Conservation (phyloP, 1,140 invertebrate species). For the Amyelois transitella region DNA sequence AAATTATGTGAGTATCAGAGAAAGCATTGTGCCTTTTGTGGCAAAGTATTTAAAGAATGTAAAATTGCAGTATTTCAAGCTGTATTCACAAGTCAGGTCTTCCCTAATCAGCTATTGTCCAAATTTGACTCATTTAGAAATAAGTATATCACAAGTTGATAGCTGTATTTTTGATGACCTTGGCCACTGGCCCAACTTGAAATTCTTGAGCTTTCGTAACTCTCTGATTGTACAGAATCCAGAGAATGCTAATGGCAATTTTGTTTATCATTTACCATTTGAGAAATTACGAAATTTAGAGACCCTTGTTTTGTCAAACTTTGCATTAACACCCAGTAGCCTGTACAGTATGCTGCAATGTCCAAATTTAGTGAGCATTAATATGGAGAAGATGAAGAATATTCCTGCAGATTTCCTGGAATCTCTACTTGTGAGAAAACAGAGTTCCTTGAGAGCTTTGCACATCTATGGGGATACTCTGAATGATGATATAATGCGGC, state of each 20-base stretch:
- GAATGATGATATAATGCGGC: conserved; percentile 67
- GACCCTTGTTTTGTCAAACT: conserved; percentile 68
- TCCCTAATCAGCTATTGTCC: conserved; percentile 69
- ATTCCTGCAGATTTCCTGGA: conserved; percentile 69
- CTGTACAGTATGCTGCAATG: conserved; percentile 69
- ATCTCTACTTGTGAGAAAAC: conserved; percentile 60
- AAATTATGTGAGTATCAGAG: conserved; percentile 67
- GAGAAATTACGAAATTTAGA: conserved; percentile 63
- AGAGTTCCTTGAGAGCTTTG: conserved; percentile 56
- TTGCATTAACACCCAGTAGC: conserved; percentile 65
- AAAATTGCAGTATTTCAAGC: conserved; percentile 73
- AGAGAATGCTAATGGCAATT: conserved; percentile 64
- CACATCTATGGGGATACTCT: conserved; percentile 72
- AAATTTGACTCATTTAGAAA: conserved; percentile 72
- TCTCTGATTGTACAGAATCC: conserved; percentile 65
- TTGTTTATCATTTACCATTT: conserved; percentile 70
- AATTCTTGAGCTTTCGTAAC: conserved; percentile 72
- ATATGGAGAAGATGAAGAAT: conserved; percentile 75
- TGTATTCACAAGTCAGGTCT: conserved; percentile 70
- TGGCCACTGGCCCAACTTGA: conserved; percentile 66
- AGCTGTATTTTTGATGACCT: conserved; percentile 72
- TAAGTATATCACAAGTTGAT: conserved; percentile 73
- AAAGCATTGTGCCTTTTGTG: conserved; percentile 70
- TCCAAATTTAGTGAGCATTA: conserved; percentile 65
- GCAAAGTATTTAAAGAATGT: conserved; percentile 71